These are phyloP conservation scores for Virgularia gustaviana DNA, from an alignment of 92 coral and sea anemone genomes.

Conservation along the genomic window DNA sequence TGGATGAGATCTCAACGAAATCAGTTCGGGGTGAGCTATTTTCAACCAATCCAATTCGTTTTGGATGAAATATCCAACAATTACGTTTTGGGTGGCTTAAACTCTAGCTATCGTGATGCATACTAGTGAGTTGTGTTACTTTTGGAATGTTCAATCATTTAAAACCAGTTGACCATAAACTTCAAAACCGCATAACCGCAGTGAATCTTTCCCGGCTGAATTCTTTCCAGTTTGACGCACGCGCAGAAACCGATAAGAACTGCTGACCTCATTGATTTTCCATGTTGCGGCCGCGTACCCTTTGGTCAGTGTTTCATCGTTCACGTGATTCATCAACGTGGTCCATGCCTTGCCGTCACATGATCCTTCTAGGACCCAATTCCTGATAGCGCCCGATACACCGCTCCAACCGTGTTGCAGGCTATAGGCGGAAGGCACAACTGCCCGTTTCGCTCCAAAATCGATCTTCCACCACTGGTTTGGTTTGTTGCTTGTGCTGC, in stretches of 20 bases:
- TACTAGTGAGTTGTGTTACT: no score
- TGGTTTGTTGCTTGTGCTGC: conserved; percentile 67
- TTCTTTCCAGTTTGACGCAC: conserved; percentile 73
- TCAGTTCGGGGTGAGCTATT: no score
- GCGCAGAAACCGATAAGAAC: conserved; percentile 59
- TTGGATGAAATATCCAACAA: no score
- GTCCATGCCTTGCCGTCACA: conserved; percentile 62
- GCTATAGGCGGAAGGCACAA: conserved; percentile 58
- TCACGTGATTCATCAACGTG: conserved; percentile 51
- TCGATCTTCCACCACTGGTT: conserved; percentile 83
- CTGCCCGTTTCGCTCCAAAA: conserved; percentile 62
- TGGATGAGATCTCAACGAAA: no score
- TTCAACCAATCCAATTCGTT: no score
- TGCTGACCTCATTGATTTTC: conserved; percentile 52
- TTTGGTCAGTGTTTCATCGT: conserved; percentile 58
- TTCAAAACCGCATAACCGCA: conserved; percentile 65
- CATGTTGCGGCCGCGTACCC: conserved; percentile 68
- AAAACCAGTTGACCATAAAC: conserved; percentile 62
- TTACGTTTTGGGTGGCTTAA: no score
- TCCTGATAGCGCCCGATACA: conserved; percentile 61
- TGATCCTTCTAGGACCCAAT: conserved; percentile 71
- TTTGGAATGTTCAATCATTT: conserved; percentile 1
- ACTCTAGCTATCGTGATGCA: no score
- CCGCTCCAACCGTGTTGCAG: conserved; percentile 71
- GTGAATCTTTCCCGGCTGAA: conserved; percentile 54